These are phyloP conservation scores for Willowsia nigromaculata DNA, from an alignment of 2,888 invertebrate genomes.

Conservation along the genomic window DNA sequence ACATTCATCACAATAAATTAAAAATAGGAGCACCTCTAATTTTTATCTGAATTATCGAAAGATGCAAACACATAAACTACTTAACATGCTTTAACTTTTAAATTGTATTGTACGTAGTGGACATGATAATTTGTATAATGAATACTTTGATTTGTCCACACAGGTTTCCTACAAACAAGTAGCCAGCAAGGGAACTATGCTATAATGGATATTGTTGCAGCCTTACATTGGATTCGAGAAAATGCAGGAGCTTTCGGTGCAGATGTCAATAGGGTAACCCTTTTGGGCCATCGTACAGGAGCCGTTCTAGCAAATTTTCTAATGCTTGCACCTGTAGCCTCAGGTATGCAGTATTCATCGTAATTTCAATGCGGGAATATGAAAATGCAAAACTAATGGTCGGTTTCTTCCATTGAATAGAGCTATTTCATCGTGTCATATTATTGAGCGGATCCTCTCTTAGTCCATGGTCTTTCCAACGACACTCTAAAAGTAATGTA, in stretches of 20 bases:
- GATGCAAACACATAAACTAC: too few species aligned
- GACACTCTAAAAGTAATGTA: constrained; percentile 77
- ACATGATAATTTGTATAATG: neutral
- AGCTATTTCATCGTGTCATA: constrained; percentile 87
- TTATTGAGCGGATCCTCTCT: constrained; percentile 89
- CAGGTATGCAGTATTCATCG: constrained; percentile 84
- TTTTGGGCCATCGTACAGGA: constrained; percentile 98
- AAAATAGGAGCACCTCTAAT: too few species aligned
- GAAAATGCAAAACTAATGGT: neutral
- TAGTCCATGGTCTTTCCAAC: constrained; percentile 84
- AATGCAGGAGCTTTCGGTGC: constrained; percentile 97
- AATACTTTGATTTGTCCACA: constrained; percentile 24
- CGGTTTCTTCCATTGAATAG: constrained; percentile 81
- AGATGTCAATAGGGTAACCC: constrained; percentile 93
- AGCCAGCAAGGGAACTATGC: constrained; percentile 91
- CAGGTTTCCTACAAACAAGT: constrained; percentile 94
- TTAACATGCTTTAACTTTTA: too few species aligned
- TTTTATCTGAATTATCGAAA: too few species aligned
- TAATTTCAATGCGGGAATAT: neutral
- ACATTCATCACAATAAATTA: too few species aligned
- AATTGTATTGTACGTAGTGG: too few species aligned
- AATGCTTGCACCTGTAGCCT: constrained; percentile 95
- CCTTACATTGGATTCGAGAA: constrained; percentile 97
- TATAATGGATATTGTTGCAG: constrained; percentile 95
- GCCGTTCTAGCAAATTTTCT: constrained; percentile 98